These are phyloP conservation scores for Molossus alvarezi DNA, from an alignment of 2,797 vertebrate species.

Conservation along the genomic window DNA sequence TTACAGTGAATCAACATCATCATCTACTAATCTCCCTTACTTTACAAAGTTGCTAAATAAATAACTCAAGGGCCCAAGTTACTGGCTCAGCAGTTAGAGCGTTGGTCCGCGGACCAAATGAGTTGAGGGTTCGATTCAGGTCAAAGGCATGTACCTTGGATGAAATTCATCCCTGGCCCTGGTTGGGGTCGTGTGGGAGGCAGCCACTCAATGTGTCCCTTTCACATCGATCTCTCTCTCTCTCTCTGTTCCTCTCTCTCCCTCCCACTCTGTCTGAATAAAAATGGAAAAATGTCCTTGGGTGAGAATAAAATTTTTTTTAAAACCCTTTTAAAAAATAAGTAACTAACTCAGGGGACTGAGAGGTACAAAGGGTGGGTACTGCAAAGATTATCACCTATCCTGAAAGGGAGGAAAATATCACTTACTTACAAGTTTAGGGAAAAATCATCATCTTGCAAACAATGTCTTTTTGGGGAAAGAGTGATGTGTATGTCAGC, in stretches of 20 bases:
- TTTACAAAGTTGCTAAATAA: neutral
- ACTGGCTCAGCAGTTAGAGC: neutral
- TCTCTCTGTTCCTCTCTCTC: neutral
- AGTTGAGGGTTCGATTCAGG: neutral
- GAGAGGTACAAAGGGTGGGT: fast-evolving
- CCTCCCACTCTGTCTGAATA: neutral
- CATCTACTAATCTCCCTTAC: neutral
- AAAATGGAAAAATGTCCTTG: too few relatives aligned
- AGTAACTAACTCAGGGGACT: neutral
- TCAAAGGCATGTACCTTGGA: neutral
- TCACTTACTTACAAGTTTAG: neutral
- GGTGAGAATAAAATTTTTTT: neutral
- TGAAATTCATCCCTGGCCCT: neutral
- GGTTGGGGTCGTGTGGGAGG: too few relatives aligned
- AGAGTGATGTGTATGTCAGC: neutral
- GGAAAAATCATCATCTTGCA: neutral
- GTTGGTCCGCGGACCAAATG: fast-evolving
- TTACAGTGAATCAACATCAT: neutral
- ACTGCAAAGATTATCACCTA: neutral
- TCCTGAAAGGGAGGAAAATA: neutral
- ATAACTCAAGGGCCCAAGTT: neutral
- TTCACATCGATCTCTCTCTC: neutral
- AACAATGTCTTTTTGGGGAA: neutral
- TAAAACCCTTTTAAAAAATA: neutral
- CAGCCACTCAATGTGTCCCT: neutral